Percentiles rank a stretch among this genome's conserved stretches.
Evolutionary conservation across 2,113 vertebrate species (phyloP).

Genomic region (Asarcornis scutulata): DNA sequence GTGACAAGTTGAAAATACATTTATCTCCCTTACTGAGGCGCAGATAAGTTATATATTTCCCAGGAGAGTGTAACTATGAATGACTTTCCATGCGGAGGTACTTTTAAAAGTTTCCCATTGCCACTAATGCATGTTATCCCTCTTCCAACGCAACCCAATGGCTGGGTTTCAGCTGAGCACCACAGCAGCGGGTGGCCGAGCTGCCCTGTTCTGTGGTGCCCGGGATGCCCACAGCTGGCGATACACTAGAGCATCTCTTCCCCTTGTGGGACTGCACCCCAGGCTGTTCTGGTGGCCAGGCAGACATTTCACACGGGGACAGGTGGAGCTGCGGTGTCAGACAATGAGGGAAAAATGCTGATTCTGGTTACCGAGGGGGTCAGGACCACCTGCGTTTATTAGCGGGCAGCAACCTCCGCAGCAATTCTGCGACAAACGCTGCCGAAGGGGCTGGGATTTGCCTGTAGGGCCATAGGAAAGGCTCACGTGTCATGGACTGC

Average conservation of each 20-base stretch:
- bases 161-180: background rate
- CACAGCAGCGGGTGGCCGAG: no score
- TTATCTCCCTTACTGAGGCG: slow-evolving; percentile 5
- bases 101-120: rapidly evolving
- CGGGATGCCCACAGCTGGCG: no score
- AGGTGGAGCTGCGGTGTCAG: background rate
- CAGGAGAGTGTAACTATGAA: slow-evolving; percentile 42
- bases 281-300: no score
- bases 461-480: background rate
- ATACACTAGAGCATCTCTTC: no score
- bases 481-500: rapidly evolving
- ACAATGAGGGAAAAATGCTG: no score
- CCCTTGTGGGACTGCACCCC: no score
- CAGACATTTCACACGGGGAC: no score
- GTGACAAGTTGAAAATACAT: background rate
- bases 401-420: rapidly evolving
- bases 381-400: rapidly evolving
- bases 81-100: rapidly evolving
- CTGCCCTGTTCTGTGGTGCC: no score
- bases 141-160: background rate
- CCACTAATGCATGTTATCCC: rapidly evolving
- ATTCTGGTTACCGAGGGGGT: background rate
- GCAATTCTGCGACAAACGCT: background rate
- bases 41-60: background rate
- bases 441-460: background rate